Conservation (phyloP, 2,797 vertebrate species). For the Gambelia wislizenii region DNA sequence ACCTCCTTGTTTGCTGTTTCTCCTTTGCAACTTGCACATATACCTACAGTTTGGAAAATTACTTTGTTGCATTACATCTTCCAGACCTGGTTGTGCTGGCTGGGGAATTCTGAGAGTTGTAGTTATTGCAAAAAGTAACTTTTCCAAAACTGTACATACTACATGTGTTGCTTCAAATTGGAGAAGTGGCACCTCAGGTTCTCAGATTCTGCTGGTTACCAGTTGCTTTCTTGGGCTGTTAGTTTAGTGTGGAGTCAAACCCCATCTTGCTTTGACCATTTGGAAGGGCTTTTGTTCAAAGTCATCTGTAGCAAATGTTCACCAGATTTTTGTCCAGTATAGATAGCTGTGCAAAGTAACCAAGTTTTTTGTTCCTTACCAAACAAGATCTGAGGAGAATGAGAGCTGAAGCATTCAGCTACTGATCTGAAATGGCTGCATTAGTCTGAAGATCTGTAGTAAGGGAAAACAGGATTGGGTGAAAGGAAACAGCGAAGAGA, state of each 20-base stretch:
- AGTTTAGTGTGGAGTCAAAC: not conserved
- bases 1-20: not conserved
- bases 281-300: not conserved
- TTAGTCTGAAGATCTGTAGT: slow-evolving; percentile 6
- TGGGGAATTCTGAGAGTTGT: too few species aligned
- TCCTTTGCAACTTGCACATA: not conserved
- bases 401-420: not conserved
- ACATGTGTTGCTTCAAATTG: not conserved
- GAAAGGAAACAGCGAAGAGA: not conserved
- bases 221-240: not conserved
- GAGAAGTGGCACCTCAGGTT: not conserved
- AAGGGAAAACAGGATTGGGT: not conserved
- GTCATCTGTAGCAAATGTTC: not conserved
- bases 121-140: too few species aligned
- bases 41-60: not conserved
- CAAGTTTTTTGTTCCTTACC: not conserved
- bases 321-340: not conserved
- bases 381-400: not conserved
- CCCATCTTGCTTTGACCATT: not conserved
- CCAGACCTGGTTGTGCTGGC: too few species aligned
- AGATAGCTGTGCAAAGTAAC: not conserved
- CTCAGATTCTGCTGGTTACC: not conserved
- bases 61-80: too few species aligned
- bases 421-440: not conserved
- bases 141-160: too few species aligned